phyloP scores from a whole-genome alignment of 37 sponge, comb jelly and placozoan species.

The Oopsacas minuta region DNA sequence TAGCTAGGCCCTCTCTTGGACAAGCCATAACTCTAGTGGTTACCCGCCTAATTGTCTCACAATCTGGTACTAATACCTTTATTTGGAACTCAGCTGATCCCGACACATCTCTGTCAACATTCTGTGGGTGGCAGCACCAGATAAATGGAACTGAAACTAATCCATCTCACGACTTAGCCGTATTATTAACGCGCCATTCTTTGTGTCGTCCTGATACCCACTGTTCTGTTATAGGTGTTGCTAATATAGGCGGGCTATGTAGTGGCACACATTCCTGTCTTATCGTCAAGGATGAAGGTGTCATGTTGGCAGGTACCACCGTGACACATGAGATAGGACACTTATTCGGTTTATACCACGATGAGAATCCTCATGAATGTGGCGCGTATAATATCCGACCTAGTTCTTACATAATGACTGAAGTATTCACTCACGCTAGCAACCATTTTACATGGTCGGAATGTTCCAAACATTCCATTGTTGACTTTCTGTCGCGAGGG shows the following conservation, averaged over 20 bases:
- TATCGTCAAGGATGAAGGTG: neutral
- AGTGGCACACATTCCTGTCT: neutral
- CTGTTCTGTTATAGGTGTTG: neutral
- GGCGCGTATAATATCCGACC: neutral
- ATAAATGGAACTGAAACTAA: neutral
- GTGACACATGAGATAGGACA: constrained; percentile 4
- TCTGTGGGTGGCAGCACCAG: neutral
- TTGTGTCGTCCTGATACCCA: neutral
- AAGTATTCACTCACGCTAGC: neutral
- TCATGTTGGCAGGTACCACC: neutral
- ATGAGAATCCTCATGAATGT: neutral
- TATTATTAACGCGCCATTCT: neutral
- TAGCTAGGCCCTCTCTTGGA: neutral
- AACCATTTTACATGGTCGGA: constrained; percentile 10
- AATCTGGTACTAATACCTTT: neutral
- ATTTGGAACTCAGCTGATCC: neutral
- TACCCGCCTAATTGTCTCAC: neutral
- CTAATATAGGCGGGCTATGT: neutral
- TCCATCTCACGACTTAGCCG: neutral
- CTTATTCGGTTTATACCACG: neutral
- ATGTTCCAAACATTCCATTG: constrained; percentile 17
- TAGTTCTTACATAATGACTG: neutral
- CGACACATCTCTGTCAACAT: neutral
- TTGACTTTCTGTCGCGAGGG: neutral
- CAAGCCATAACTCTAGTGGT: neutral